Percentiles rank a stretch among this genome's conserved stretches.
Conservation (phyloP, 2,113 vertebrate species). For the Chaetops frenatus region DNA sequence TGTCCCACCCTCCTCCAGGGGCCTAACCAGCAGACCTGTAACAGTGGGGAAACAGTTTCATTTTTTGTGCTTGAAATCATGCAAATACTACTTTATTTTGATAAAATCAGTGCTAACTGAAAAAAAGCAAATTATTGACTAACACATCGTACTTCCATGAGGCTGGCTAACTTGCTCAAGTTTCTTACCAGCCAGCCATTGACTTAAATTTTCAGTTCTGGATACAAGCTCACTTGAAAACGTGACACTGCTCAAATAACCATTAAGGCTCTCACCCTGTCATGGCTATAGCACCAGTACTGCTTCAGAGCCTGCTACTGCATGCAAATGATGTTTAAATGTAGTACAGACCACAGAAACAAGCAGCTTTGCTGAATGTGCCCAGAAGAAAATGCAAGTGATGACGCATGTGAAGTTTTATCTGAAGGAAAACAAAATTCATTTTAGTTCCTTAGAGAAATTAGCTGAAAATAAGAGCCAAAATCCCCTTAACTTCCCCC, state of each 20-base stretch:
- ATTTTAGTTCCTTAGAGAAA: not conserved
- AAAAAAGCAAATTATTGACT: not conserved
- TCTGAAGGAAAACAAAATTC: not conserved
- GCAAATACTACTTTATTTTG: not conserved
- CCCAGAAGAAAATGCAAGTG: not conserved
- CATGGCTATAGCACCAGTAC: not conserved
- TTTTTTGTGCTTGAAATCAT: not conserved
- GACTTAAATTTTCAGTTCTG: not conserved
- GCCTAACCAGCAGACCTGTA: rapidly evolving
- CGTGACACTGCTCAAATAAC: not conserved
- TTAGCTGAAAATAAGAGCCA: not conserved
- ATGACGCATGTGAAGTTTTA: not conserved
- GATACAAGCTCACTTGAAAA: not conserved
- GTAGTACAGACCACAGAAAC: not conserved
- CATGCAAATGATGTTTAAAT: not conserved
- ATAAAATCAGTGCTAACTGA: not conserved
- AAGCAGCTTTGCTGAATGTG: not conserved
- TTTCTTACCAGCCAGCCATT: not conserved
- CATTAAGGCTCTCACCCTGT: not conserved
- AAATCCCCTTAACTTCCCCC: not conserved
- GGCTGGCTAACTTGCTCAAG: not conserved
- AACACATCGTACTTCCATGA: not conserved
- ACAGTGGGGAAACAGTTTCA: not conserved
- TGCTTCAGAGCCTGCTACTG: not conserved
- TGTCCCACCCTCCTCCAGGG: not conserved